Evolutionary conservation across 2,888 invertebrate genomes (phyloP).

Genomic region (Chaetogeoica ovagalla): DNA sequence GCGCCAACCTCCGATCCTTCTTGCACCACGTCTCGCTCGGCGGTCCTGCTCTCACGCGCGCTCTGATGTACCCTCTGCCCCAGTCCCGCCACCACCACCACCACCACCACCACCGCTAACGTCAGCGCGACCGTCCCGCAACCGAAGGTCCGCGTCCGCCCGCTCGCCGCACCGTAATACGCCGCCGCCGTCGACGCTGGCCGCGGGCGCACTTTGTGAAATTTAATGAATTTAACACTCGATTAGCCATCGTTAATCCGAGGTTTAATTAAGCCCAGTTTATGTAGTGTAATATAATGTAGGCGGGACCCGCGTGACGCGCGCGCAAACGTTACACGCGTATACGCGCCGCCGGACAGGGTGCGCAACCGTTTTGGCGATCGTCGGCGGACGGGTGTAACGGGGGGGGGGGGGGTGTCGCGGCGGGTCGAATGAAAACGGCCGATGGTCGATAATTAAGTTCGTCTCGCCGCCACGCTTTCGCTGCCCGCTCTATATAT

Average conservation of each 20-base stretch:
- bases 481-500: no score
- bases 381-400: no score
- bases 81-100: no score
- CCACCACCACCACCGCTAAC: neutral
- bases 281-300: neutral
- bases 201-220: constrained; percentile 42
- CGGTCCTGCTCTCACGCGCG: neutral
- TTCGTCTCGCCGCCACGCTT: constrained; percentile 23
- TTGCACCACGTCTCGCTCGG: neutral
- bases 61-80: neutral
- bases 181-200: neutral
- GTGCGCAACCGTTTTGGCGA: no score
- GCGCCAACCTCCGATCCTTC: neutral
- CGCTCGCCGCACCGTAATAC: neutral
- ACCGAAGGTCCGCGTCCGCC: neutral
- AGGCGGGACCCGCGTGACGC: constrained; percentile 27
- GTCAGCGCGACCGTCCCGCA: neutral
- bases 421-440: neutral
- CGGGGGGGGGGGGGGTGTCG: neutral
- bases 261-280: constrained; percentile 63
- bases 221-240: constrained; percentile 63
- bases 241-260: constrained; percentile 66
- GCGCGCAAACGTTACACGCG: no score
- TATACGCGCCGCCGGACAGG: no score
- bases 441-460: constrained; percentile 48